These are phyloP conservation scores for Morpho achilles DNA, from an alignment of 2,888 invertebrate genomes.

Conservation along the genomic window DNA sequence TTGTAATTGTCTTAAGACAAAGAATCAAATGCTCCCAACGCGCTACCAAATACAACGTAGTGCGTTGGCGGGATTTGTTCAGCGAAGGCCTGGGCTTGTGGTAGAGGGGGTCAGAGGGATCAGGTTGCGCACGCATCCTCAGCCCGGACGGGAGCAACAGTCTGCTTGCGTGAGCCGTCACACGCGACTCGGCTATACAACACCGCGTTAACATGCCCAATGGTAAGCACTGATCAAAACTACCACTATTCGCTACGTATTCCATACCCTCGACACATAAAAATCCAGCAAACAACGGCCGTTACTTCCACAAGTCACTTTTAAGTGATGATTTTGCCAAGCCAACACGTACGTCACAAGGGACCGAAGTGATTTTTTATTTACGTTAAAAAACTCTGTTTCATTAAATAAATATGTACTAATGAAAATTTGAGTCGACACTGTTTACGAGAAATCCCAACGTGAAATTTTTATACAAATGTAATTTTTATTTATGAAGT, in stretches of 20 bases:
- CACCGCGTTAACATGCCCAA: slow-evolving; percentile 62
- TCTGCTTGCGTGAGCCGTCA: slow-evolving; percentile 70
- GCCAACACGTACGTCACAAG: not conserved
- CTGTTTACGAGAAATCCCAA: not conserved
- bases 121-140: slow-evolving; percentile 57
- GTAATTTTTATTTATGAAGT: too few relatives aligned
- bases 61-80: slow-evolving; percentile 37
- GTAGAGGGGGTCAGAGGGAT: slow-evolving; percentile 35
- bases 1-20: too few relatives aligned
- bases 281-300: slow-evolving; percentile 31
- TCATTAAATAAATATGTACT: slow-evolving; percentile 12
- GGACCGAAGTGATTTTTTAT: slow-evolving; percentile 54
- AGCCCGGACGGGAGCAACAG: slow-evolving; percentile 71
- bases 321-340: slow-evolving; percentile 53
- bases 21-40: too few relatives aligned
- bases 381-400: slow-evolving; percentile 37
- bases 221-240: slow-evolving; percentile 60
- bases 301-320: slow-evolving; percentile 33
- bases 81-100: slow-evolving; percentile 32
- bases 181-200: slow-evolving; percentile 49
- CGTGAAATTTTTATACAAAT: not conserved
- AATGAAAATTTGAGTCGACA: slow-evolving; percentile 6
- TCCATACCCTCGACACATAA: slow-evolving; percentile 20
- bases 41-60: not conserved
- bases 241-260: slow-evolving; percentile 23